phyloP scores from a whole-genome alignment of 2,888 invertebrate genomes.

The Lasioglossum oenotherae region DNA sequence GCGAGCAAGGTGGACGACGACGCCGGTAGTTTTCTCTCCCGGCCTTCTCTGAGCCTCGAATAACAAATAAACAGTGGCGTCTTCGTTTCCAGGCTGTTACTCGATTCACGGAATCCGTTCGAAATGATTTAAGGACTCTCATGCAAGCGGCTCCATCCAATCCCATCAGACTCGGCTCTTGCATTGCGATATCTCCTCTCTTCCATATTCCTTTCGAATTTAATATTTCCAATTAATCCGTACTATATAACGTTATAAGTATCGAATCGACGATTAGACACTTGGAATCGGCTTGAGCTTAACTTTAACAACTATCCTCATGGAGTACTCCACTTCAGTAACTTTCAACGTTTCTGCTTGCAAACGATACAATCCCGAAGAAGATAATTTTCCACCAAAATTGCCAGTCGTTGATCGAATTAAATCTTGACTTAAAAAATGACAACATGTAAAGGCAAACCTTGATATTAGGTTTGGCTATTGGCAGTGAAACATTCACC shows the following conservation, averaged over 20 bases:
- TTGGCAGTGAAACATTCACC: no score
- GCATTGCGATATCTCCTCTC: not conserved
- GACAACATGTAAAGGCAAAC: no score
- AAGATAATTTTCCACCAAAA: not conserved
- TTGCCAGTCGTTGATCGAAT: not conserved
- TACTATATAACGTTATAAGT: not conserved
- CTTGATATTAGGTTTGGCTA: no score
- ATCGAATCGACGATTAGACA: not conserved
- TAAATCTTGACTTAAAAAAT: not conserved
- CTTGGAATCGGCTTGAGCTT: not conserved
- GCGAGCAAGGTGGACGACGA: constrained; percentile 50
- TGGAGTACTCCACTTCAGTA: not conserved
- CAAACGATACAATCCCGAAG: not conserved
- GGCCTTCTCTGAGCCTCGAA: constrained; percentile 43
- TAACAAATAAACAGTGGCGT: constrained; percentile 67
- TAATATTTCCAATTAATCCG: not conserved
- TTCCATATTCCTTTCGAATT: not conserved
- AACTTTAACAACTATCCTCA: not conserved
- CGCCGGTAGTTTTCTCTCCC: constrained; percentile 33
- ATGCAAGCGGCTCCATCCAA: not conserved
- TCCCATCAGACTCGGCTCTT: not conserved
- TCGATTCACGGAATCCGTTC: constrained; percentile 47
- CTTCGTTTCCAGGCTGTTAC: constrained; percentile 37
- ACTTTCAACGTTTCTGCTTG: not conserved
- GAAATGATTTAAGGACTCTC: constrained; percentile 39